phyloP scores from a whole-genome alignment of 2,797 vertebrate genomes.

The Astyanax mexicanus region DNA sequence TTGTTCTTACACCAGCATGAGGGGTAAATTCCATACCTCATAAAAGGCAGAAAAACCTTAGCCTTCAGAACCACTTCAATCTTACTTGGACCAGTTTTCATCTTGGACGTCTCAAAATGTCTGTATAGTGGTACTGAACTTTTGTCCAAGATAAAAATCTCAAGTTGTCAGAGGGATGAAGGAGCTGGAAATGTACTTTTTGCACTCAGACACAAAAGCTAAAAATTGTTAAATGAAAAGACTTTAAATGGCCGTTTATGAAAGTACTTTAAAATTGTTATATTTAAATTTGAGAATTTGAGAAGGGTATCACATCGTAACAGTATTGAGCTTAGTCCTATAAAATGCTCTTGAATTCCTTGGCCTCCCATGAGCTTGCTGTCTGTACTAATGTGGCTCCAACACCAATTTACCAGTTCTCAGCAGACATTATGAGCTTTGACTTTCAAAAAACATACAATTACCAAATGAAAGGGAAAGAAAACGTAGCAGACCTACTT shows the following conservation, averaged over 20 bases:
- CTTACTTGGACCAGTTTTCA: not conserved
- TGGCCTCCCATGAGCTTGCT: not conserved
- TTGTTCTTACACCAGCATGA: too few relatives aligned
- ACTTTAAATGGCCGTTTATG: not conserved
- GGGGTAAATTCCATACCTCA: not conserved
- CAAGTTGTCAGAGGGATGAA: not conserved
- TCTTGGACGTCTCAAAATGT: not conserved
- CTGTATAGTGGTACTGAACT: not conserved
- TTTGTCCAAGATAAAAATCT: not conserved
- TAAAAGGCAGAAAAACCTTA: not conserved
- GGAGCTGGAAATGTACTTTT: not conserved
- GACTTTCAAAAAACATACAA: not conserved
- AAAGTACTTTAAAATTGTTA: not conserved
- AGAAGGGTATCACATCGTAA: not conserved
- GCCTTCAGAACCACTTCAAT: not conserved
- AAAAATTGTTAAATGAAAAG: not conserved
- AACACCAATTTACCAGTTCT: not conserved
- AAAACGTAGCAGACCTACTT: not conserved
- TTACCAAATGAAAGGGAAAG: not conserved
- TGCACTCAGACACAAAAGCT: not conserved
- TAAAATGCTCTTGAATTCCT: not conserved
- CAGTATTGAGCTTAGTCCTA: not conserved
- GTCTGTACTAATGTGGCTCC: not conserved
- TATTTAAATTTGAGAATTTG: not conserved
- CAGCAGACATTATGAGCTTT: not conserved